Percentiles rank a stretch among this genome's conserved stretches.
These are phyloP conservation scores for Xerus inauris DNA, from an alignment of 2,113 vertebrate genomes.

Conservation along the genomic window DNA sequence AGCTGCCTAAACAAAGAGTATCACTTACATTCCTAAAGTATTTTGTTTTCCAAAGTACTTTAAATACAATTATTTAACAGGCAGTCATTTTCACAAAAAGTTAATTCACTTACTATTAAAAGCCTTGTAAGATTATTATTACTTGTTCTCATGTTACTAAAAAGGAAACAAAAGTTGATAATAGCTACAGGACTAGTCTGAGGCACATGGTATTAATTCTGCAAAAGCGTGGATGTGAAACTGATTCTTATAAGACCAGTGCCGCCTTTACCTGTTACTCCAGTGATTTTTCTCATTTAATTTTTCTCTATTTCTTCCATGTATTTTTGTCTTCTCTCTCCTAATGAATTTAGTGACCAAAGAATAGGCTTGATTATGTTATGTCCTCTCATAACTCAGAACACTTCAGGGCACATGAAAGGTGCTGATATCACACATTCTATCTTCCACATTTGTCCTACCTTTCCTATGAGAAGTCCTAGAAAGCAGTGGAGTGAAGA, in stretches of 20 bases:
- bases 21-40: background rate
- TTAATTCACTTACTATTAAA: background rate
- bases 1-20: background rate
- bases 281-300: background rate
- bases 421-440: background rate
- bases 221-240: background rate
- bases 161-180: background rate
- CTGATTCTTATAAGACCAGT: background rate
- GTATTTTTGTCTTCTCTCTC: constrained; percentile 2
- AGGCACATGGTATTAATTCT: background rate
- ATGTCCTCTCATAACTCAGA: background rate
- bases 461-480: background rate
- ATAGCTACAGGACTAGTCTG: background rate
- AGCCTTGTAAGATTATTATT: background rate
- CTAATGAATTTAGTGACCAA: background rate
- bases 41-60: background rate
- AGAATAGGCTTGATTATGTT: background rate
- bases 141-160: background rate
- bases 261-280: background rate
- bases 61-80: background rate
- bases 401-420: background rate
- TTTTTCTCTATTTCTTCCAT: background rate
- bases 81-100: background rate
- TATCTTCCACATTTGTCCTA: background rate
- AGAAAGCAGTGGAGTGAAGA: background rate